A percentile compares a stretch with the other conserved stretches of the same genome.
These are phyloP conservation scores for Drosophila navojoa DNA, from an alignment of 1,140 invertebrate genomes.

Conservation along the genomic window DNA sequence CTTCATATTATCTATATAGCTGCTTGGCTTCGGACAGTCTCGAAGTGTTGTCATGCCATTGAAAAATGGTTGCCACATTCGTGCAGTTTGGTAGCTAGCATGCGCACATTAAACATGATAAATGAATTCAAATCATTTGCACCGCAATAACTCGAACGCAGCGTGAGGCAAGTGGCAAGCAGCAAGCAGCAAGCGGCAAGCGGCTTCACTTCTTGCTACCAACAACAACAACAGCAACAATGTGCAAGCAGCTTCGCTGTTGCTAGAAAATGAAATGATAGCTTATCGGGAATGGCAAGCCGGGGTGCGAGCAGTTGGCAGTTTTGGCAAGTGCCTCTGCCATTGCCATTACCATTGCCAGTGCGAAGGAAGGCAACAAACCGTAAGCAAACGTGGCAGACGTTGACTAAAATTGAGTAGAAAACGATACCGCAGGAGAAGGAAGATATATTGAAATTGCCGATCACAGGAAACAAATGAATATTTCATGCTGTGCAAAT, in stretches of 20 bases:
- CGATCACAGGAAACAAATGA: slow-evolving; percentile 82
- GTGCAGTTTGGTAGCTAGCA: slow-evolving; percentile 37
- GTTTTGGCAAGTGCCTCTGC: slow-evolving; percentile 58
- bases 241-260: slow-evolving; percentile 26
- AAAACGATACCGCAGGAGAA: slow-evolving; percentile 75
- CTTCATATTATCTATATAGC: slow-evolving; percentile 34
- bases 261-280: slow-evolving; percentile 73
- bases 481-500: slow-evolving; percentile 82
- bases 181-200: slow-evolving; percentile 1
- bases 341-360: slow-evolving; percentile 17
- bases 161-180: slow-evolving; percentile 10
- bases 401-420: slow-evolving; percentile 80
- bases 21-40: slow-evolving; percentile 25
- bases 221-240: slow-evolving; percentile 4
- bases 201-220: background rate
- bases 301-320: slow-evolving; percentile 23
- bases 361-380: slow-evolving; percentile 48
- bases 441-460: slow-evolving; percentile 82
- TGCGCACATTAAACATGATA: slow-evolving; percentile 72
- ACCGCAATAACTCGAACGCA: slow-evolving; percentile 63
- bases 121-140: slow-evolving; percentile 78
- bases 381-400: slow-evolving; percentile 63
- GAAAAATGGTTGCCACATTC: slow-evolving; percentile 70
- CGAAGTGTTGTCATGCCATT: slow-evolving; percentile 49
- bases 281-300: slow-evolving; percentile 63